Evolutionary conservation across 1,140 invertebrate genomes (phyloP).

Genomic region (Proales similis): DNA sequence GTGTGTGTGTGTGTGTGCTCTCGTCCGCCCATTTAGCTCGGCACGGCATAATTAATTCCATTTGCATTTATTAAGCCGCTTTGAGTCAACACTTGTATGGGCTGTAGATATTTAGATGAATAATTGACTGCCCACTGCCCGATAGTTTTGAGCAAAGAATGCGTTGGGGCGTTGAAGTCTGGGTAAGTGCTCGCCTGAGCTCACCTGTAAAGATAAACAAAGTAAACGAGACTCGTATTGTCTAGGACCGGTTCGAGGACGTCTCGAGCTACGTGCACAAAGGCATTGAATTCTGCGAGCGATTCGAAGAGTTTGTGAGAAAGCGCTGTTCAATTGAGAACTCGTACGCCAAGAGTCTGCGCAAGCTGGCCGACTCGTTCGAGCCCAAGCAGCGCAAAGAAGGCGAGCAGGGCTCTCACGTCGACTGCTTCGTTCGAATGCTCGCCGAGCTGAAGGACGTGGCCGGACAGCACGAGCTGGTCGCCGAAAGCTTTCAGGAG

Average conservation of each 20-base stretch:
- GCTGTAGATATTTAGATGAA: no score
- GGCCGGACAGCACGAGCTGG: constrained; percentile 31
- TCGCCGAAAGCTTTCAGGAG: constrained; percentile 35
- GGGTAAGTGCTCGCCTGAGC: neutral
- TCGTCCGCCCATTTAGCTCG: no score
- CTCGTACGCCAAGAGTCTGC: constrained; percentile 13
- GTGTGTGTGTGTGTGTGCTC: no score
- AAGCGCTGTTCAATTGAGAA: constrained; percentile 30
- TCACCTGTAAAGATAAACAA: neutral
- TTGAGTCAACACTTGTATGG: no score
- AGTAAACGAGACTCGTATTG: neutral
- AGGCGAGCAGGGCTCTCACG: neutral
- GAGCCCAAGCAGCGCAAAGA: constrained; percentile 22
- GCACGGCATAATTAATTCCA: no score
- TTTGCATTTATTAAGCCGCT: no score
- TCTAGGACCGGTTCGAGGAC: constrained; percentile 17
- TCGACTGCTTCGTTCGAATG: constrained; percentile 4
- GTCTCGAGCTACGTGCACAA: constrained; percentile 27
- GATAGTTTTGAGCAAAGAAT: no score
- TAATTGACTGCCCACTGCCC: no score
- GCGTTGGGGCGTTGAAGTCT: constrained; percentile 37
- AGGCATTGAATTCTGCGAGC: constrained; percentile 33
- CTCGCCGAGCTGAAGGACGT: constrained; percentile 10
- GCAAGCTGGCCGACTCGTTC: constrained; percentile 6
- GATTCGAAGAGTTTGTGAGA: constrained; percentile 33